phyloP scores from a whole-genome alignment of 1,140 invertebrate genomes.

The Nephotettix cincticeps region DNA sequence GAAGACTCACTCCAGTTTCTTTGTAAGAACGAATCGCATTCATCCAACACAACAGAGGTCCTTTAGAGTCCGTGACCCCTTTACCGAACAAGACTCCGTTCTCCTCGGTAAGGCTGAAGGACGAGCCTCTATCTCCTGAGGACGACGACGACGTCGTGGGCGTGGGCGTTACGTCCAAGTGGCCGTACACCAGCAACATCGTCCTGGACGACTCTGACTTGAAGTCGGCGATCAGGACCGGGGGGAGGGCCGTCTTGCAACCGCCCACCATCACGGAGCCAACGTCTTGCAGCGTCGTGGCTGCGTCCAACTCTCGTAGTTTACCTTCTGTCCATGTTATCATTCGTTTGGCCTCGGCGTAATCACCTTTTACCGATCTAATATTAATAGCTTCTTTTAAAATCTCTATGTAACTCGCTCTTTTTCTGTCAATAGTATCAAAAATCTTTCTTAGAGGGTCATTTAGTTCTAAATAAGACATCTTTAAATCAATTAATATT shows the following conservation, averaged over 20 bases:
- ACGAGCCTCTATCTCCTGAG: background rate
- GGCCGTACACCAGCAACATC: conserved; percentile 2
- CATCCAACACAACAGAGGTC: conserved; percentile 2
- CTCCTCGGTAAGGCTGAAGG: background rate
- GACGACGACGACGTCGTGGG: too few relatives aligned
- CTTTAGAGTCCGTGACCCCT: conserved; percentile 11
- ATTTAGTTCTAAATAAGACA: too few relatives aligned
- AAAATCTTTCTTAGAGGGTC: background rate
- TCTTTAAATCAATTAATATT: too few relatives aligned
- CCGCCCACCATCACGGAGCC: background rate
- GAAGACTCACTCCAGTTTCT: background rate
- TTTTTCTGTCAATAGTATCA: background rate
- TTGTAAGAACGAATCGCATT: conserved; percentile 9
- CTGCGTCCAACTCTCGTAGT: background rate
- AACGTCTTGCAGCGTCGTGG: background rate
- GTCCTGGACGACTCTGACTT: background rate
- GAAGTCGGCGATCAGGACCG: background rate
- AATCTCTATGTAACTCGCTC: background rate
- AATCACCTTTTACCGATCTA: background rate
- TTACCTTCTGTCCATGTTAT: background rate
- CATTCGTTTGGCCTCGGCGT: background rate
- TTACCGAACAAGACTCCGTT: background rate
- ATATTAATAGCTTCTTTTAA: background rate
- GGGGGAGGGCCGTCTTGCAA: background rate
- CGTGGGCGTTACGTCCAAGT: background rate